Conservation (phyloP, 2,888 invertebrate species). For the Ophion obscuratus region DNA sequence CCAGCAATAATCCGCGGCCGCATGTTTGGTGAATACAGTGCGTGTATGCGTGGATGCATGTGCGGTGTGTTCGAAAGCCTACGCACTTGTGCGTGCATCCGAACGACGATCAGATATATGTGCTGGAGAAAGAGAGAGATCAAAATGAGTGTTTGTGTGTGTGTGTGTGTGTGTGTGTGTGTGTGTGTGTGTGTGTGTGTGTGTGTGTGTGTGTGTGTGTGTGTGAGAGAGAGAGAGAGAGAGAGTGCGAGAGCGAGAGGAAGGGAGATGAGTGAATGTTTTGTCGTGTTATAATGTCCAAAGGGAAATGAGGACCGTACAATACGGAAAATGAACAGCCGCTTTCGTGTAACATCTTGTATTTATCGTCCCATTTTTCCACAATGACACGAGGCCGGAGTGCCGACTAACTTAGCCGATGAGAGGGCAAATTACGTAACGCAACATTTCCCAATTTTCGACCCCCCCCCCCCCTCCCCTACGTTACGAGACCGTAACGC, state of each 20-base stretch:
- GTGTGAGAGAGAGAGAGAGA: not conserved
- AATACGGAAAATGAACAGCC: constrained; percentile 17
- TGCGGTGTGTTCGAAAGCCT: constrained; percentile 42
- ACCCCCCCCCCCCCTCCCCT: too few relatives aligned
- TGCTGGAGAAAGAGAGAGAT: constrained; percentile 8
- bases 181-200: too few relatives aligned
- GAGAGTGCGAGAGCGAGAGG: constrained; percentile 40
- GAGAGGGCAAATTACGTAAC: too few relatives aligned
- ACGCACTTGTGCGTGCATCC: constrained; percentile 25
- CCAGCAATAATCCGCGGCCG: constrained; percentile 7
- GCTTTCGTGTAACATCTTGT: constrained; percentile 26
- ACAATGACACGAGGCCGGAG: not conserved
- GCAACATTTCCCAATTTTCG: too few relatives aligned
- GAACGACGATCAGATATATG: constrained; percentile 32
- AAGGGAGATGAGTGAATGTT: not conserved
- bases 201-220: too few relatives aligned
- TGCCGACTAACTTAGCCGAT: not conserved
- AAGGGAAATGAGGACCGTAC: constrained; percentile 46
- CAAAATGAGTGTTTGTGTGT: too few relatives aligned
- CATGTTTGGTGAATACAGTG: constrained; percentile 17
- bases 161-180: too few relatives aligned
- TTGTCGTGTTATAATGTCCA: constrained; percentile 13
- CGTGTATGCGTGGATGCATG: not conserved
- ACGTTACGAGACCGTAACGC: too few relatives aligned
- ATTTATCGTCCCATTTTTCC: constrained; percentile 40